Evolutionary conservation across 2,888 invertebrate species (phyloP).

Genomic region (Eurytoma adleriae): DNA sequence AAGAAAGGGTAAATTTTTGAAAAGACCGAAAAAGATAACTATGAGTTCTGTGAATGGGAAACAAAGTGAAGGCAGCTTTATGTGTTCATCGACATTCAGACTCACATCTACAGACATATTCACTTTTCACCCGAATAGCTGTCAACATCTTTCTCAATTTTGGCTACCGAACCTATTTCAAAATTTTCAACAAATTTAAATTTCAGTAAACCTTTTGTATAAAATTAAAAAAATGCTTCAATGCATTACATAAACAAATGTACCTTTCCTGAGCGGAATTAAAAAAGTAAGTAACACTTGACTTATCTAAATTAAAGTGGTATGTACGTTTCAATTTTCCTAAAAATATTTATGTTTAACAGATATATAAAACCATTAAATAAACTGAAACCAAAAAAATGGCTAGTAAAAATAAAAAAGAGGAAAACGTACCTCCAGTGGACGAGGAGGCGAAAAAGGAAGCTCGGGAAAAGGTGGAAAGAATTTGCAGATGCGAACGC

Average conservation of each 20-base stretch:
- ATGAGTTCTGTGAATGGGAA: background rate
- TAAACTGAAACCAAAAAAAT: too few relatives aligned
- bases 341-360: background rate
- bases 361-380: background rate
- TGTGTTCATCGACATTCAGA: background rate
- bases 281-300: background rate
- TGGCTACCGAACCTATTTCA: constrained; percentile 1
- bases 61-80: constrained; percentile 22
- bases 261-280: background rate
- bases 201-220: background rate
- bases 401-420: background rate
- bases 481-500: constrained; percentile 63
- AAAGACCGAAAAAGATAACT: background rate
- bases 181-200: constrained; percentile 24
- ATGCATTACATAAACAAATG: too few relatives aligned
- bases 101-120: background rate
- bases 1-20: too few relatives aligned
- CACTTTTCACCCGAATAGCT: background rate
- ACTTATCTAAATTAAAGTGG: background rate
- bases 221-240: background rate
- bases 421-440: background rate
- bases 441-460: background rate
- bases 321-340: too few relatives aligned
- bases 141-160: constrained; percentile 13
- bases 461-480: constrained; percentile 56